Percentiles rank a stretch among this genome's conserved stretches.
Evolutionary conservation across 2,113 vertebrate species (phyloP).

Genomic region (Rostratula benghalensis): DNA sequence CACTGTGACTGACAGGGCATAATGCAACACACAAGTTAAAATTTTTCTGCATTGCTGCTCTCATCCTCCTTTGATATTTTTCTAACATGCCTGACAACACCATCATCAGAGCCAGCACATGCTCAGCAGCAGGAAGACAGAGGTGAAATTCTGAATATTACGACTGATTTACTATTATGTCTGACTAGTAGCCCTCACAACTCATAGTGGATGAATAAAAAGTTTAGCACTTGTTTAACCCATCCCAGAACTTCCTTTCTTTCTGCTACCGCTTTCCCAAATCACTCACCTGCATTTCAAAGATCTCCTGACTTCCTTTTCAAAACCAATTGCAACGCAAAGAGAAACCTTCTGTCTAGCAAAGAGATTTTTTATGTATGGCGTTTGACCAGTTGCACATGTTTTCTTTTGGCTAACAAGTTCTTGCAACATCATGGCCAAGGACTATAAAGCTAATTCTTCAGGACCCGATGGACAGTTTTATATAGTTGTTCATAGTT

Average conservation of each 20-base stretch:
- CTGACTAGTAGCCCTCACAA: neutral
- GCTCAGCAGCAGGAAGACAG: neutral
- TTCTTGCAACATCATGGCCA: neutral
- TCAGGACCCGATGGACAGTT: neutral
- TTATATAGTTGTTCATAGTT: neutral
- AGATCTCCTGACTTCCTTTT: neutral
- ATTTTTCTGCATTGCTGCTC: conserved; percentile 34
- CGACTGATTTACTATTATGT: neutral
- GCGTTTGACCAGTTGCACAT: neutral
- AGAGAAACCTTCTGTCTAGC: neutral
- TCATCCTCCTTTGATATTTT: neutral
- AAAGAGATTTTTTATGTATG: neutral
- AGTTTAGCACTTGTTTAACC: neutral
- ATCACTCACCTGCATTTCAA: neutral
- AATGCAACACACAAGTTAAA: conserved; percentile 7
- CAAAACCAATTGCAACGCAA: neutral
- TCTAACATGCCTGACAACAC: neutral
- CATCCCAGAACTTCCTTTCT: neutral
- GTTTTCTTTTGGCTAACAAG: neutral
- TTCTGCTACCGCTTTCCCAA: neutral
- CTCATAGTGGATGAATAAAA: neutral
- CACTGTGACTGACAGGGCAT: conserved; percentile 21
- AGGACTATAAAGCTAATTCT: neutral
- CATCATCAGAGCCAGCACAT: neutral
- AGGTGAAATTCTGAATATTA: neutral